Evolutionary conservation across 2,113 vertebrate species (phyloP).

Genomic region (Nettapus auritus): DNA sequence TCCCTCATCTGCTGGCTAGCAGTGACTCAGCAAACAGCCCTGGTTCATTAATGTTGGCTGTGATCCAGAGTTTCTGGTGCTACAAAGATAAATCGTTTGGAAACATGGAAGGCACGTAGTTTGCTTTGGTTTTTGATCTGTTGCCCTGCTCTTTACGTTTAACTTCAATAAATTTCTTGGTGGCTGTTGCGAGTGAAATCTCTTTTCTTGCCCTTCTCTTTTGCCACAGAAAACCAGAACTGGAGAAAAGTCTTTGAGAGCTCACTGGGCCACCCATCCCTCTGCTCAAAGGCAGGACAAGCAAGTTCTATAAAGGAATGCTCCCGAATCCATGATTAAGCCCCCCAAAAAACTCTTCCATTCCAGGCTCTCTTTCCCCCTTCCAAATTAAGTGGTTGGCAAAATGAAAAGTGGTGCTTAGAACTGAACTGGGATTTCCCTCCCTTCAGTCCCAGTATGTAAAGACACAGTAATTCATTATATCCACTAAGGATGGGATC

Average conservation of each 20-base stretch:
- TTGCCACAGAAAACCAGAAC: neutral
- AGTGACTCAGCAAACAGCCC: constrained; percentile 63
- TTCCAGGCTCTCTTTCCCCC: neutral
- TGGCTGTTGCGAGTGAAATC: neutral
- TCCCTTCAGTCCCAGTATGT: neutral
- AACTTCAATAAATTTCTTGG: neutral
- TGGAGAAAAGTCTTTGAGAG: neutral
- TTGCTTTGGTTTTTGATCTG: neutral
- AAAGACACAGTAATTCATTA: neutral
- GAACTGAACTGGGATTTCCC: neutral
- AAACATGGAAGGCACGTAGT: neutral
- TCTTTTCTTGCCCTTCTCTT: neutral
- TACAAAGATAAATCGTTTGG: constrained; percentile 23
- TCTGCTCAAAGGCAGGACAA: neutral
- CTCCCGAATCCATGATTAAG: neutral
- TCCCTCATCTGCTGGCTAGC: neutral
- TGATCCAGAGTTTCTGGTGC: constrained; percentile 21
- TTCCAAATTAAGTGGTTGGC: neutral
- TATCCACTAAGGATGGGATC: neutral
- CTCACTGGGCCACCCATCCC: neutral
- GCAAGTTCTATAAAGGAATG: neutral
- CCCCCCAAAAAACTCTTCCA: neutral
- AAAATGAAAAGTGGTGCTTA: neutral
- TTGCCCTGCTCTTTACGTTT: neutral
- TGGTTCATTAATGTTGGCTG: constrained; percentile 38